Evolutionary conservation across 2,888 invertebrate species (phyloP), one percentile per base, ranked within the genome.

Genomic region (Polydrusus tereticollis): DNA sequence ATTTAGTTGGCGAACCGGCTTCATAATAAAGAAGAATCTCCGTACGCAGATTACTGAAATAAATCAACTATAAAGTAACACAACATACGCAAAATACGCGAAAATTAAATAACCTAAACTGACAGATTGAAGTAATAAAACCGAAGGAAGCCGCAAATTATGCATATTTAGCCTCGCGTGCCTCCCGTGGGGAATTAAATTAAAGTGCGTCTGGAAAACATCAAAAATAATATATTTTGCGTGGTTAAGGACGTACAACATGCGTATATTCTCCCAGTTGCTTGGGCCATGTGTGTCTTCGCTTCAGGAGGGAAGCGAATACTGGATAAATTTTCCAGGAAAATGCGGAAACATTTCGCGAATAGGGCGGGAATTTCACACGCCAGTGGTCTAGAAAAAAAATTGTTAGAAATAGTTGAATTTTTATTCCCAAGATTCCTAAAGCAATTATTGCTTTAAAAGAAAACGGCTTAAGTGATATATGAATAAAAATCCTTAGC

Each of bases 151-250:
- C 80, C 82, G 81, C 82, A 83, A 83, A 83, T 84, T 83, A 82
- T 82, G 82, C 81, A 82, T 82, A 82, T 83, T 83, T 82, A 82
- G 82, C 76, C 80, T 82, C 81, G 83, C 83, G 83, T 83, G 83
- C 82, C 83, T 80, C 82, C 83, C 79, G 79, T 78, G 73, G 81
- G 76, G 82, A 84, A 85, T 85, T 84, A 83, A 84, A 85, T 85
- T 85, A 84, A 83, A 82, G 82, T 78, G 83, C 81, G 83, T 85
- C 85, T 85, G 84, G 83, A 77, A 81, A 84, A 79, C 81, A 83
- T 85, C 84, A 84, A 83, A 83, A 83, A 84, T 84, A 83, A 84
- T 80, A 82, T 82, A 82, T 83, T 80, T 73, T 82, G 82, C 81
- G 67, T 66, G 52, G 41, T 62, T 29, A 43, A 59, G 81, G 80